These are phyloP conservation scores for Cinclus mexicanus DNA, from an alignment of 2,113 vertebrate species.

Conservation along the genomic window DNA sequence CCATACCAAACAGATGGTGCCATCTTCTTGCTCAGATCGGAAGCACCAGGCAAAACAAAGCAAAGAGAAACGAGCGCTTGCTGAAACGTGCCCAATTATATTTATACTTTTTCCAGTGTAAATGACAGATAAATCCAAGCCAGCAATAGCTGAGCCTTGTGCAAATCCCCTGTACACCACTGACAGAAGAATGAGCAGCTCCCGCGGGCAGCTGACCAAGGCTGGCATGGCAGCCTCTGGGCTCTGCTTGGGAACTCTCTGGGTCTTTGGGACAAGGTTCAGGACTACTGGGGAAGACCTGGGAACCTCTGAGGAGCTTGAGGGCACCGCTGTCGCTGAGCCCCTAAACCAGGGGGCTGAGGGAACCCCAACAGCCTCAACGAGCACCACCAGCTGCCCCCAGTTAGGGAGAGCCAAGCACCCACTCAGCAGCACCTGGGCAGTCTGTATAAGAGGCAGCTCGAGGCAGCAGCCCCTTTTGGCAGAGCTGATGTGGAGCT, in stretches of 20 bases:
- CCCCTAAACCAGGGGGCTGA: fast-evolving
- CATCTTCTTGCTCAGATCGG: neutral
- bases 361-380: neutral
- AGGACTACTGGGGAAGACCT: neutral
- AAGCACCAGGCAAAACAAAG: neutral
- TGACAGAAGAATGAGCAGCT: neutral
- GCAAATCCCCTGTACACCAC: fast-evolving
- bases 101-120: neutral
- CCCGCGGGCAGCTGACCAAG: no score
- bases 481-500: fast-evolving
- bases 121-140: neutral
- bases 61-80: fast-evolving
- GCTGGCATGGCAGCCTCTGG: neutral
- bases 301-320: neutral
- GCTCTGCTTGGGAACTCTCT: neutral
- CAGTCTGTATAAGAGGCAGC: neutral
- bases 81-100: neutral
- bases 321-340: neutral
- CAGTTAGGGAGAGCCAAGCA: neutral
- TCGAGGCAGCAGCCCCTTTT: fast-evolving
- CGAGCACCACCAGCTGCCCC: fast-evolving
- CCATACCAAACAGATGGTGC: fast-evolving
- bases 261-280: neutral
- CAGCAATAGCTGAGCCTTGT: neutral
- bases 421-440: neutral